Conservation (phyloP, 2,888 invertebrate species). For the Eupithecia insigniata region DNA sequence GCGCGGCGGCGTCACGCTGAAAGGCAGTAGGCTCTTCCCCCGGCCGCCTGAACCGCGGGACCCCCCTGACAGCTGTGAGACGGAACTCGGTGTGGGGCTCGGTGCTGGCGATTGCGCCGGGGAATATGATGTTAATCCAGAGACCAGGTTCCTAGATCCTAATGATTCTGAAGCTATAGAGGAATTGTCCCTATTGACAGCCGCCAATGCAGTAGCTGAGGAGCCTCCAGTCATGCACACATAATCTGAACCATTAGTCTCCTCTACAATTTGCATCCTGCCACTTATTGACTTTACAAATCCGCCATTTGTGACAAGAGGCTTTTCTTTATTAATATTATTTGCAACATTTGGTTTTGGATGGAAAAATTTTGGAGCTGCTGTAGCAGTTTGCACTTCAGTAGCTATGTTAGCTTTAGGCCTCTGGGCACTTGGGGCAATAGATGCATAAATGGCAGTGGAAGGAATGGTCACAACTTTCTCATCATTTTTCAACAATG, state of each 20-base stretch:
- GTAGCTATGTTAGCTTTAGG: constrained; percentile 82
- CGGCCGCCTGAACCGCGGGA: constrained; percentile 83
- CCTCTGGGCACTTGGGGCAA: constrained; percentile 81
- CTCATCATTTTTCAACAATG: constrained; percentile 73
- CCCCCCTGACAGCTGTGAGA: constrained; percentile 86
- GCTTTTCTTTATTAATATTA: constrained; percentile 76
- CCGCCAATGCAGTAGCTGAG: constrained; percentile 75
- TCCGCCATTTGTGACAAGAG: constrained; percentile 65
- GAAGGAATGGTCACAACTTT: constrained; percentile 78
- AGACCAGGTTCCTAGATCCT: constrained; percentile 71
- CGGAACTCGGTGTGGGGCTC: constrained; percentile 86
- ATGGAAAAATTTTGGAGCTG: constrained; percentile 83
- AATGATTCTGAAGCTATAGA: constrained; percentile 72
- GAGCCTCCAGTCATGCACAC: constrained; percentile 93
- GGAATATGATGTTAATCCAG: constrained; percentile 78
- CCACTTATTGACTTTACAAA: constrained; percentile 64
- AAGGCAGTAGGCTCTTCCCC: constrained; percentile 90
- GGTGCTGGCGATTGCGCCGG: constrained; percentile 85
- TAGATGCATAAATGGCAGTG: constrained; percentile 81
- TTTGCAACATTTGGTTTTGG: constrained; percentile 85
- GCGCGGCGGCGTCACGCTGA: constrained; percentile 94
- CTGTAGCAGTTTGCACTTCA: constrained; percentile 81
- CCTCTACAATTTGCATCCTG: constrained; percentile 85
- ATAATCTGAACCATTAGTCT: constrained; percentile 91
- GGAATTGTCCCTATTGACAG: constrained; percentile 75